Percentiles rank a stretch among this genome's conserved stretches.
Evolutionary conservation across 2,888 invertebrate genomes (phyloP).

Genomic region (Capitulum mitella): DNA sequence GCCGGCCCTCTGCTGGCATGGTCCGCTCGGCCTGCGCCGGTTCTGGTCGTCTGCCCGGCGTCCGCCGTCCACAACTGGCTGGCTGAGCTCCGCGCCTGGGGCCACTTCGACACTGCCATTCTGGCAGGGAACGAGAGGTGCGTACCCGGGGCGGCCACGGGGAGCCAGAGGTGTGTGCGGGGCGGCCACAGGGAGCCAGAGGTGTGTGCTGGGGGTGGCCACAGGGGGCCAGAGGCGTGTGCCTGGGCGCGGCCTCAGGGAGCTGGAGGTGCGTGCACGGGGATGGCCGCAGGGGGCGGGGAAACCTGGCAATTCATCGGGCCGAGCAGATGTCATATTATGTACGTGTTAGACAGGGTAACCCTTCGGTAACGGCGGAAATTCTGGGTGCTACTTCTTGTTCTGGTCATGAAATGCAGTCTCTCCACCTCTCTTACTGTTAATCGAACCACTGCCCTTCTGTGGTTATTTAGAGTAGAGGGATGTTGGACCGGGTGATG

Average conservation of each 20-base stretch:
- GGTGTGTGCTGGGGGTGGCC: neutral
- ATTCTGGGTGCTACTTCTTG: too few relatives aligned
- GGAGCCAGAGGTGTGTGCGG: neutral
- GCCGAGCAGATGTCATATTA: too few relatives aligned
- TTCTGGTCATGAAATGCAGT: too few relatives aligned
- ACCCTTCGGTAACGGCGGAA: too few relatives aligned
- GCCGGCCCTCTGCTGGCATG: neutral
- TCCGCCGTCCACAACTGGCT: slow-evolving; percentile 27
- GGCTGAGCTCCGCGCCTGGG: slow-evolving; percentile 25
- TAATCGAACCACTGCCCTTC: neutral
- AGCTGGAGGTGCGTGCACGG: too few relatives aligned
- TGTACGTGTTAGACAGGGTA: too few relatives aligned
- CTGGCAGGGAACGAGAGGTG: slow-evolving; percentile 9
- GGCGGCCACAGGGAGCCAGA: neutral
- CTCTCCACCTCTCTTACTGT: too few relatives aligned
- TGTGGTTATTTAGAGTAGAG: neutral
- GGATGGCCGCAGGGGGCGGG: too few relatives aligned
- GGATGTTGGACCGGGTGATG: neutral
- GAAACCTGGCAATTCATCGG: too few relatives aligned
- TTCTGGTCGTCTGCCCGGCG: slow-evolving; percentile 24
- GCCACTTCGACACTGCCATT: slow-evolving; percentile 12
- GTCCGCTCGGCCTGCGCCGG: neutral
- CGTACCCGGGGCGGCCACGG: neutral
- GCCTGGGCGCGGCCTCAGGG: neutral
- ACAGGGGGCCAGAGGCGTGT: neutral